phyloP scores from a whole-genome alignment of 2,113 vertebrate species.

The Triplophysa dalaica region DNA sequence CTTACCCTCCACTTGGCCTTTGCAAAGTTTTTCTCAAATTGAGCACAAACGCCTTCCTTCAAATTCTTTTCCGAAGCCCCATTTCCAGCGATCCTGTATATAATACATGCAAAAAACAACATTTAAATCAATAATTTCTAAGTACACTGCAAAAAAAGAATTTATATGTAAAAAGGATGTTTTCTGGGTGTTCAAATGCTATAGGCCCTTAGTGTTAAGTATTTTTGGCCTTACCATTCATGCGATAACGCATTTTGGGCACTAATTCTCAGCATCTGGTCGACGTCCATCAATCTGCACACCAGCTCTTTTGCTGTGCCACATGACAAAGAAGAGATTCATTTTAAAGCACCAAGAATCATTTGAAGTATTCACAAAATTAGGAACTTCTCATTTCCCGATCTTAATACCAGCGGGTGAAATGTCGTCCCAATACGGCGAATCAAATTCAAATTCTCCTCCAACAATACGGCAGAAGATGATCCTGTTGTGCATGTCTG shows the following conservation, averaged over 20 bases:
- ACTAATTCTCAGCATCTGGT: slow-evolving; percentile 82
- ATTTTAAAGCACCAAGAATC: not conserved
- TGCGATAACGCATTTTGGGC: slow-evolving; percentile 80
- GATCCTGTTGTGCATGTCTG: slow-evolving; percentile 80
- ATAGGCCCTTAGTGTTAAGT: not conserved
- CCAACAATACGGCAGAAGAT: slow-evolving; percentile 85
- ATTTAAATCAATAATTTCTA: not conserved
- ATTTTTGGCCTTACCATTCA: slow-evolving; percentile 69
- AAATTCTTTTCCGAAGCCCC: slow-evolving; percentile 83
- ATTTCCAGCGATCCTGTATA: slow-evolving; percentile 80
- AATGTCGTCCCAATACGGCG: slow-evolving; percentile 85
- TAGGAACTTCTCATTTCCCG: not conserved
- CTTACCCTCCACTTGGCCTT: slow-evolving; percentile 86
- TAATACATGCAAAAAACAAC: slow-evolving; percentile 33
- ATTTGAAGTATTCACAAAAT: not conserved
- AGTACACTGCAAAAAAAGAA: not conserved
- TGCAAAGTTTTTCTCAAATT: slow-evolving; percentile 87
- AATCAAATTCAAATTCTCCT: slow-evolving; percentile 83
- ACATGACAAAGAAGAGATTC: slow-evolving; percentile 8
- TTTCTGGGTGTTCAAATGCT: too few species aligned
- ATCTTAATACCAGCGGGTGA: slow-evolving; percentile 76
- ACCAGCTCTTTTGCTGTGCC: slow-evolving; percentile 81
- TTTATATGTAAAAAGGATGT: not conserved
- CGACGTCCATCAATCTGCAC: slow-evolving; percentile 81
- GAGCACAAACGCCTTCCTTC: slow-evolving; percentile 83